Base-by-base conservation (phyloP, 1,140 invertebrate genomes). In the Uloborus diversus region DNA sequence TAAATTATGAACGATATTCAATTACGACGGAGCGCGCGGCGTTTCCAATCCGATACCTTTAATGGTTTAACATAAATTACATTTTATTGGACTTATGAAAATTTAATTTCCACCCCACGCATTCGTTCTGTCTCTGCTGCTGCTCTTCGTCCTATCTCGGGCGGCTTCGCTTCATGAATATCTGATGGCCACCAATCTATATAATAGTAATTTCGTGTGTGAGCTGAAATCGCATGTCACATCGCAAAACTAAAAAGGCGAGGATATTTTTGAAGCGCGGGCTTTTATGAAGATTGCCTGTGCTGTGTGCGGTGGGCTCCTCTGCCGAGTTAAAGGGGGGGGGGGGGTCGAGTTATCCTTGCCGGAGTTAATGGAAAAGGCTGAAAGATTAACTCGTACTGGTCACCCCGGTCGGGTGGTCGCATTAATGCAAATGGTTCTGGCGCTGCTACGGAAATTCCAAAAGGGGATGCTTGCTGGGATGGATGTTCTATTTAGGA, bases 1-100 rank as follows among this genome's bases (percentile, higher is more conserved):
- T 79, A 79, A 79, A 79, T 79, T 79, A 79, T 79, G 75, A 79
- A 79, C 75, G 75, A 79, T 79, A 79, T 79, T 79, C 75, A 79
- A 79, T 79, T 79, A 79, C 75, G 17, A 27, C 23, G 13, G 30
- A 37, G 61, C 47, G 49, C 56, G 53, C 53, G 62, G 25, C 53
- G 47, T 27, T 32, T 53, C 61, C 61, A 56, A 65, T 53, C 59
- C 73, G 28, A 64, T 51, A 33, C 65, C 51, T 49, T 59, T 79
- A 79, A 79, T 79, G 75, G 75, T 79, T 79, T 79, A 79, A 79
- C 75, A 79, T 79, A 79, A 79, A 79, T 79, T 79, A 79, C 75
- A 68, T 79, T 79, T 79, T 79, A 79, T 79, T 79, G 75, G 75
- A 79, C 75, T 79, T 79, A 79, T 69, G 75, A 79, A 79, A 79